Conservation (phyloP, 2,113 vertebrate genomes). For the Anolis carolinensis region DNA sequence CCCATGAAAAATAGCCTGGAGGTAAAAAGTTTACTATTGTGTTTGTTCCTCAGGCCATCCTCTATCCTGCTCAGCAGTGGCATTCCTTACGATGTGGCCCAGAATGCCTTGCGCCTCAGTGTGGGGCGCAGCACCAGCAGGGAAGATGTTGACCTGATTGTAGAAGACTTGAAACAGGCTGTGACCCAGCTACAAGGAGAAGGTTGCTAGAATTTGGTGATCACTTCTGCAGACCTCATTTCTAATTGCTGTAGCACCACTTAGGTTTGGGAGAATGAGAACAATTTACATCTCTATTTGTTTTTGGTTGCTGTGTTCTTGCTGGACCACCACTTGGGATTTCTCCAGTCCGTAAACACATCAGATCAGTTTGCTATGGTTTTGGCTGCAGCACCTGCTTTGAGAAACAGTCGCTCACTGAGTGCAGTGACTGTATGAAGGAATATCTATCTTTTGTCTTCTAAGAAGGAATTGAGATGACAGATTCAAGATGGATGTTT, state of each 20-base stretch:
- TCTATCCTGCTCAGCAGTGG: conserved; percentile 88
- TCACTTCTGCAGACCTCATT: not conserved
- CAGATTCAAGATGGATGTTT: not conserved
- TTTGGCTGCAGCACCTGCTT: not conserved
- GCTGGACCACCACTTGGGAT: not conserved
- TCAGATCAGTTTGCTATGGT: not conserved
- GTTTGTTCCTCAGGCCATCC: conserved; percentile 81
- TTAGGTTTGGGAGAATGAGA: not conserved
- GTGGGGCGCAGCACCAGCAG: conserved; percentile 85
- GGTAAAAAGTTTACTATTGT: accelerated
- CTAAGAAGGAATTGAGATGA: not conserved
- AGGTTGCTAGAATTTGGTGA: not conserved
- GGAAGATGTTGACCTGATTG: conserved; percentile 83
- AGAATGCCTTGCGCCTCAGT: conserved; percentile 88
- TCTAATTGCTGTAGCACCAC: not conserved
- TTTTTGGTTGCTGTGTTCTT: not conserved
- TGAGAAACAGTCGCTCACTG: not conserved
- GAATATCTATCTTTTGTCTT: not conserved
- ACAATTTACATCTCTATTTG: not conserved
- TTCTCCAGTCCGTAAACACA: not conserved
- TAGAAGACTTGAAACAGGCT: conserved; percentile 86
- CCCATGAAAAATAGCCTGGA: not conserved
- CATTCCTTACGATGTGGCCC: conserved; percentile 79
- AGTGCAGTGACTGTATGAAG: not conserved
- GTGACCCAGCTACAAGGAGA: conserved; percentile 78